Evolutionary conservation across 2,888 invertebrate genomes (phyloP), one percentile per base, ranked within the genome.

Genomic region (Drosophila pegasa): DNA sequence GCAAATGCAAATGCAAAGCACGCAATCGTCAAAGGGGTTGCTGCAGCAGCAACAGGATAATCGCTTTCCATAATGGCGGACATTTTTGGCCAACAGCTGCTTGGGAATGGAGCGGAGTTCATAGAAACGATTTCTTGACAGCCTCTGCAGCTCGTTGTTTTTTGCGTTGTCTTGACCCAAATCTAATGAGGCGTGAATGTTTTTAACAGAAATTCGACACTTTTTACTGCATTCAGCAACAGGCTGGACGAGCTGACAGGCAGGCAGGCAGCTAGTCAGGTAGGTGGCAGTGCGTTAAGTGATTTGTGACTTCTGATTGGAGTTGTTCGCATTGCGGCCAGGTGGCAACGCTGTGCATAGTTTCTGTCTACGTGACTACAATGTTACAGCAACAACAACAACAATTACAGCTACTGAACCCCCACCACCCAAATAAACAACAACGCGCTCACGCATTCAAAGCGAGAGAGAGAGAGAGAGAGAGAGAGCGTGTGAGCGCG

Each of bases 1-100:
- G 33, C 61, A 65, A 45, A 48, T 48, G 31, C 48, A 33, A 48
- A 80, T 82, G 74, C 80, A 80, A 78, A 85, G 48, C 69, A 66
- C 59, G 66, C 68, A 54, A 60, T 51, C 50, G 27, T 22, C 33
- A 52, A 69, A 70, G 68, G 81, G 81, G 84, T 83, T 80, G 66
- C 22, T 41, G 57, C 9, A 3, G 35, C 73, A 78, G 78, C 80
- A 78, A 78, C 79, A 78, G 86, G 86, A 85, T 78, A 85, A 83
- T 85, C 78, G 47, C 18, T 56, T 35, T 45, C 65, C 68, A 52
- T 63, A 65, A 60, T 63, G 64, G 67, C 77, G 29, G 64, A 59
- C 78, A 65, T 62, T 59, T 67, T 54, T 29, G 29, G 8, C 45
- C 45, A 57, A 45, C 72, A 76, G 54, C 77, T 68, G 72, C 72